phyloP scores from a whole-genome alignment of 2,888 invertebrate species.

The Platycnemis pennipes region DNA sequence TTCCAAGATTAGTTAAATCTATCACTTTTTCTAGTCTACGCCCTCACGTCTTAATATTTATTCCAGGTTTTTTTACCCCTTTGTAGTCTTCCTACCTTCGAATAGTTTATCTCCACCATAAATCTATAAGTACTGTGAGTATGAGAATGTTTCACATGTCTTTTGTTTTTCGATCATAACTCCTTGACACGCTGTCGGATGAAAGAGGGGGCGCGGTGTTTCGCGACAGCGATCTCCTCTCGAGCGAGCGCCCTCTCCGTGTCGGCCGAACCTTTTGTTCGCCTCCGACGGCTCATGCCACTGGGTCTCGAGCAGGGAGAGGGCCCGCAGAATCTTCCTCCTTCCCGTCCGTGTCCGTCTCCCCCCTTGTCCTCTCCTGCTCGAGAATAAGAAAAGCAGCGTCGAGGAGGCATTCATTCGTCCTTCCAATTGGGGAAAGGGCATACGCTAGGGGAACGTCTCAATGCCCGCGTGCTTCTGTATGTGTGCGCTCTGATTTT shows the following conservation, averaged over 20 bases:
- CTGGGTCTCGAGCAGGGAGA: background rate
- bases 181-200: too few species aligned
- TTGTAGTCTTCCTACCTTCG: too few species aligned
- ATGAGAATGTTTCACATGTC: too few species aligned
- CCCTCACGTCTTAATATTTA: too few species aligned
- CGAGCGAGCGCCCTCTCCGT: background rate
- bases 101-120: too few species aligned
- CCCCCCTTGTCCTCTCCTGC: background rate
- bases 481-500: background rate
- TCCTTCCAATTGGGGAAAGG: background rate
- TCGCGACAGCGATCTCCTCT: background rate
- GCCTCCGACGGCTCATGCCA: background rate
- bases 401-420: background rate
- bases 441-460: background rate
- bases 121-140: too few species aligned
- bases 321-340: background rate
- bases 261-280: conserved; percentile 6
- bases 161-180: too few species aligned
- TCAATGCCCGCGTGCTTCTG: background rate
- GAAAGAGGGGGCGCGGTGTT: background rate
- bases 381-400: background rate
- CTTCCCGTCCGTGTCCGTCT: background rate
- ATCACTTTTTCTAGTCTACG: too few species aligned
- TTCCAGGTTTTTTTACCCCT: too few species aligned
- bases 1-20: too few species aligned